Conservation (phyloP, 2,113 vertebrate species). For the Romanogobio albipinnatus region DNA sequence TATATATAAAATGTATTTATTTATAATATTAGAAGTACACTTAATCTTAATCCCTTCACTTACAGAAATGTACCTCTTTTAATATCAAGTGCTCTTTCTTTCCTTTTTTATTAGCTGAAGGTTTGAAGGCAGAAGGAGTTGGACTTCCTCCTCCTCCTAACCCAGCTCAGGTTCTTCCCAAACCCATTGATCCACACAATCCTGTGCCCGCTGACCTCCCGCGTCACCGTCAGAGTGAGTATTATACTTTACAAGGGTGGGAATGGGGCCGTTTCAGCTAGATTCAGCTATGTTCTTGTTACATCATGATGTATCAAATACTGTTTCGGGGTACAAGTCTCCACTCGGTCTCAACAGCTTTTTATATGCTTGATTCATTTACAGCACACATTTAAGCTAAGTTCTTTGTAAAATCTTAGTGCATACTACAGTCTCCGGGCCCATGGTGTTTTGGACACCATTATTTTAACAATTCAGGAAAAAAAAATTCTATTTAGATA, state of each 20-base stretch:
- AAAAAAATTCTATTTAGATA: neutral
- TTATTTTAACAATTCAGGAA: neutral
- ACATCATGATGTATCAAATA: neutral
- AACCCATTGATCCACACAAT: slow-evolving; percentile 71
- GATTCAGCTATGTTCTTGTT: neutral
- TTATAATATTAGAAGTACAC: too few relatives aligned
- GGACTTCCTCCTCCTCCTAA: slow-evolving; percentile 80
- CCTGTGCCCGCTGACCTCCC: slow-evolving; percentile 61
- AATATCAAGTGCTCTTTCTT: neutral
- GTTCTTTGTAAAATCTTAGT: neutral
- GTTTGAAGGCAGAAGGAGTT: slow-evolving; percentile 62
- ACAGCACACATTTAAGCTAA: neutral
- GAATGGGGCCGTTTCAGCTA: neutral
- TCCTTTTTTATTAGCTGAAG: slow-evolving; percentile 61
- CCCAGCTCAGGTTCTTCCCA: slow-evolving; percentile 79
- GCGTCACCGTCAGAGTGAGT: slow-evolving; percentile 81
- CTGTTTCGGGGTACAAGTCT: neutral
- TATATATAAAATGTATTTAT: too few relatives aligned
- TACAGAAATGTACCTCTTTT: neutral
- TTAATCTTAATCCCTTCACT: neutral
- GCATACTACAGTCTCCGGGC: neutral
- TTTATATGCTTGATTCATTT: neutral
- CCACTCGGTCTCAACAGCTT: neutral
- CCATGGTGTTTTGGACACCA: neutral
- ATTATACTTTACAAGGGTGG: neutral